These are phyloP conservation scores for Saturnia japonica DNA, from an alignment of 2,888 invertebrate species.

Conservation along the genomic window DNA sequence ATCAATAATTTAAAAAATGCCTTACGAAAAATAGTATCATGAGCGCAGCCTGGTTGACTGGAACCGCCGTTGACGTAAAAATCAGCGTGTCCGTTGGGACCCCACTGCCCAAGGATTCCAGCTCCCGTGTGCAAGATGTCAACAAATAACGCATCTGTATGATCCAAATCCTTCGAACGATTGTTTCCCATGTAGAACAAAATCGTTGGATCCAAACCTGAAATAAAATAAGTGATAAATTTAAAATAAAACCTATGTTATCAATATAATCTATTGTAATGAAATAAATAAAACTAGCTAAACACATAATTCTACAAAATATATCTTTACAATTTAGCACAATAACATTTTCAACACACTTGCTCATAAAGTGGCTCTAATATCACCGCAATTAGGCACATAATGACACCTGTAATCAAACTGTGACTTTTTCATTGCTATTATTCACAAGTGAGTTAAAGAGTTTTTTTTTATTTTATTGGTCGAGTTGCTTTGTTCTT, in stretches of 20 bases:
- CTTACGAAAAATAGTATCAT: slow-evolving; percentile 91
- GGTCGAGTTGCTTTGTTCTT: no score
- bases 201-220: slow-evolving; percentile 92
- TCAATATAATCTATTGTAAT: not conserved
- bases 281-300: no score
- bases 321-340: no score
- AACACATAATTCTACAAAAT: no score
- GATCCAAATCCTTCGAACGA: slow-evolving; percentile 89
- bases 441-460: no score
- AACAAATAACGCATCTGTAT: slow-evolving; percentile 91
- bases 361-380: no score
- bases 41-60: slow-evolving; percentile 93
- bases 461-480: no score
- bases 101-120: slow-evolving; percentile 94
- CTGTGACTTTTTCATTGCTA: no score
- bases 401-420: no score
- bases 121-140: slow-evolving; percentile 93
- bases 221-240: slow-evolving; percentile 19
- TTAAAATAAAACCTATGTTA: no score
- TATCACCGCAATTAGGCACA: no score
- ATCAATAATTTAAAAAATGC: not conserved
- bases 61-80: slow-evolving; percentile 95
- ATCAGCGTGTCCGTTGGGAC: slow-evolving; percentile 93
- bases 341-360: no score
- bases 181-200: slow-evolving; percentile 92